Base-by-base conservation (phyloP, 2,888 invertebrate species). In the Pheosia tremula region DNA sequence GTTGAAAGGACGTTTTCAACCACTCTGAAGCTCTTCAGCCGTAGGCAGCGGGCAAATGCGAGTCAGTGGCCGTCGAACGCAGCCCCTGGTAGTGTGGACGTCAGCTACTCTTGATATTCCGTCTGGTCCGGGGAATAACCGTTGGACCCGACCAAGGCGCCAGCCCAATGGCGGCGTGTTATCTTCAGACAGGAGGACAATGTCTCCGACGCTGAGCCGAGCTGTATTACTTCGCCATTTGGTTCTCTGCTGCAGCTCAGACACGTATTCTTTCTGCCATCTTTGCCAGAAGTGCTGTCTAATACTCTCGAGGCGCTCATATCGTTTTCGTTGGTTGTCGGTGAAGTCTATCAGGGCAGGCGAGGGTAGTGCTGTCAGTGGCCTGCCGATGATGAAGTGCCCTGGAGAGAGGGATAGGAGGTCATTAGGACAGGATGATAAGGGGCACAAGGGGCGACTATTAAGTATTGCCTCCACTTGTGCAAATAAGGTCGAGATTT, bases 241-340 rank as follows among this genome's bases (percentile, higher is more conserved):
- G 1, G 66, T 64, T 37, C 77, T n/a, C 49, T 77, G 74, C 52
- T 80, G 79, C 0, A 81, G 45, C 49, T 71, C 69, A 1, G 61
- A 47, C 0, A 75, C 53, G 24, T 71, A 75, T 58, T 75, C 69
- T 13, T 59, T 63, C 11, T 62, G 62, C 68, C 68, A 72, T 56
- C 70, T 54, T 3, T 57, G 37, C 71, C 70, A 72, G 49, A 71
- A 72, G 38, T 69, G 71, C 49, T 64, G 72, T 0, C 60, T 54
- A 3, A 65, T 43, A 37, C 55, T 61, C 45, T 68, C 65, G 0
- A 69, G 39, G 3, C 66, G 62, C 6, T 59, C 53, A 58, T 66
- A 69, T 6, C 69, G 61, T 37, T 36, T 24, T 36, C 38, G 8
- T 8, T 43, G 47, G 11, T 11, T 54, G 0, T 57, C 57, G 9